Base-by-base conservation (phyloP, 92 coral and sea anemone species). In the Heliopora coerulea region DNA sequence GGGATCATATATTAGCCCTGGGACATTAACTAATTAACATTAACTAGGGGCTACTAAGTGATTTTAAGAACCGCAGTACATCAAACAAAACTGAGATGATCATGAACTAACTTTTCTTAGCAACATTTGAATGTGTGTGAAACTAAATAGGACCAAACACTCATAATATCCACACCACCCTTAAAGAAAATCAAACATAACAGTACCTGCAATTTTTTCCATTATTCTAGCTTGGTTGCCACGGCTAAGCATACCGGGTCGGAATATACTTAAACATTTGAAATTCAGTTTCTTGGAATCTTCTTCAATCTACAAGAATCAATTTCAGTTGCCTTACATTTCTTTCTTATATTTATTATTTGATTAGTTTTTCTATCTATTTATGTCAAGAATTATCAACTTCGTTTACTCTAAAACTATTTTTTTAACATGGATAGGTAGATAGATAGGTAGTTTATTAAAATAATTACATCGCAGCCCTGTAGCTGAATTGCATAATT, bases 221-320 rank as follows among this genome's bases (percentile, higher is more conserved):
- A 61, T 84, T 39, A 70, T 54, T 81, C 98, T 85, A 12, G 20
- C 54, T 50, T 87, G 88, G 24, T 19, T 73, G 39, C 98, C 98
- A 59, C 96, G 80, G 18, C 77, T 89, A 39, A 93, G 86, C 23
- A 90, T 56, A 7, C 98, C 98, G 25, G 98, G 98, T 54, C 91
- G 84, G 59, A 81, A 93, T n/a, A 93, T 93, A 62, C 93, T 90
- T 11, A 90, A 81, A 67, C 75, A 74, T 49, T 75, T 8, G 56
- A 87, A 93, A 9, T 82, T 73, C 78, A 90, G 33, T 54, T 84
- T 73, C 59, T 90, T 93, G 49, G 88, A 64, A 60, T 88, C 86
- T 75, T 87, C 96, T 49, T 89, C 98, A 37, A 89, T 88, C 97
- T 88, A 40, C 42, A 54, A 17, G 9, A 0, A 50, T 21, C 28